Evolutionary conservation across 2,113 vertebrate genomes (phyloP).

Genomic region (Aldabrachelys gigantea): DNA sequence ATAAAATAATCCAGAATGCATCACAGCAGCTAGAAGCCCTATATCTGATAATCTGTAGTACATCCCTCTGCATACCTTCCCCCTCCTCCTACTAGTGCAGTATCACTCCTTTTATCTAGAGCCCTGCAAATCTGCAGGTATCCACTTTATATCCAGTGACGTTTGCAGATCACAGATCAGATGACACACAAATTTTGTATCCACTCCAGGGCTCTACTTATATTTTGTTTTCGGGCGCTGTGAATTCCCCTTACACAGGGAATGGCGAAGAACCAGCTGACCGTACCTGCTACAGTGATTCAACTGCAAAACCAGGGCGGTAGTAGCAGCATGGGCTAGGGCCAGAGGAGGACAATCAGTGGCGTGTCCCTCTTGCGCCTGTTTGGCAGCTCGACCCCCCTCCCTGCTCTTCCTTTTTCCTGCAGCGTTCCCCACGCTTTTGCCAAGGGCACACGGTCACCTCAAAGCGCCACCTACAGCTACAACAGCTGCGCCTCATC

Average conservation of each 20-base stretch:
- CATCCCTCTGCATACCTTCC: not conserved
- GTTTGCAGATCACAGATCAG: too few species aligned
- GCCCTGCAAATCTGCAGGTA: too few species aligned
- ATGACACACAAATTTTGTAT: too few species aligned
- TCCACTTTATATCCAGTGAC: too few species aligned
- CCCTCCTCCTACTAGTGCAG: not conserved
- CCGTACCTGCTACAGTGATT: not conserved
- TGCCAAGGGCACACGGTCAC: not conserved
- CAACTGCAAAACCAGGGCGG: not conserved
- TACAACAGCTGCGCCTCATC: not conserved
- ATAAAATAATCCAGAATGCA: not conserved
- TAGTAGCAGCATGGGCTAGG: not conserved
- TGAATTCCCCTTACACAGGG: not conserved
- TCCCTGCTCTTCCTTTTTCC: not conserved
- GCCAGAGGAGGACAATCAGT: not conserved
- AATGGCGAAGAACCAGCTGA: not conserved
- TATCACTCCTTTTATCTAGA: not conserved
- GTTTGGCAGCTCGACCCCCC: not conserved
- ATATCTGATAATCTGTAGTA: not conserved
- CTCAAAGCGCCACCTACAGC: not conserved
- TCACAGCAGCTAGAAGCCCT: not conserved
- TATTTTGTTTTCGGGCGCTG: not conserved
- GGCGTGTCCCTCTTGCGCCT: not conserved
- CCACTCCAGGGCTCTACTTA: not conserved
- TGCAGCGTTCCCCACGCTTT: not conserved